A percentile compares a stretch with the other conserved stretches of the same genome.
These are phyloP conservation scores for Astreopora myriophthalma DNA, from an alignment of 64 coral and sea anemone genomes.

Conservation along the genomic window DNA sequence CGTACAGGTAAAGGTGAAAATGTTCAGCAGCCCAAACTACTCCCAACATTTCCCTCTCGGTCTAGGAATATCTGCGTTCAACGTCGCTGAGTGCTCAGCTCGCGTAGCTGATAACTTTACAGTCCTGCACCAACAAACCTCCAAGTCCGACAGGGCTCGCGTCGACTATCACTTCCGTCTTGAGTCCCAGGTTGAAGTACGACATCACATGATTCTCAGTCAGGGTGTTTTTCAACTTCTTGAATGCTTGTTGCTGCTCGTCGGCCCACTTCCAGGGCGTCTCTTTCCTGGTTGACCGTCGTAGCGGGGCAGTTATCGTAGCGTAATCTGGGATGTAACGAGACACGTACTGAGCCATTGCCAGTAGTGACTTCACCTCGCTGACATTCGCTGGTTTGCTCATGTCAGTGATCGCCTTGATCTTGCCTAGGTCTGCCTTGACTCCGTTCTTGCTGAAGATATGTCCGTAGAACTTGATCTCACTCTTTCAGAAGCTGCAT, in stretches of 20 bases:
- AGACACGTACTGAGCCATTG: slow-evolving; percentile 68
- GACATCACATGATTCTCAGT: slow-evolving; percentile 61
- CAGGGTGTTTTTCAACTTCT: slow-evolving; percentile 47
- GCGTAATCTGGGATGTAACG: slow-evolving; percentile 66
- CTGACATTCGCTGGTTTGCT: slow-evolving; percentile 3
- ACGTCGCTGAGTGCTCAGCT: slow-evolving; percentile 77
- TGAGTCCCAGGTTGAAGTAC: slow-evolving; percentile 57
- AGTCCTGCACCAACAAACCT: slow-evolving; percentile 41
- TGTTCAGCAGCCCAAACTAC: slow-evolving; percentile 40
- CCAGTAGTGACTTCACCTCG: slow-evolving; percentile 55
- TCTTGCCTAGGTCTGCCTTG: slow-evolving; percentile 45
- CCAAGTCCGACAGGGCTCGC: slow-evolving; percentile 58
- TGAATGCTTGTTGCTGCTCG: slow-evolving; percentile 60
- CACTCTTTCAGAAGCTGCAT: slow-evolving; percentile 50
- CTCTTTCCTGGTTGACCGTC: slow-evolving; percentile 14
- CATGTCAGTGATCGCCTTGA: slow-evolving; percentile 69
- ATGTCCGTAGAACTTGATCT: slow-evolving; percentile 55
- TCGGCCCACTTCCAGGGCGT: slow-evolving; percentile 35
- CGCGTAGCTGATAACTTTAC: slow-evolving; percentile 72
- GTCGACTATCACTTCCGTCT: slow-evolving; percentile 60
- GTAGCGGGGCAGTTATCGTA: slow-evolving; percentile 12
- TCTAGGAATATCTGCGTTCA: slow-evolving; percentile 72
- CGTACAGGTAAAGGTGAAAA: slow-evolving; percentile 70
- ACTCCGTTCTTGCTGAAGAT: slow-evolving; percentile 58
- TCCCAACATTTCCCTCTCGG: slow-evolving; percentile 72